Base-by-base conservation (phyloP, 1,140 invertebrate species). In the Drosophila dunni region DNA sequence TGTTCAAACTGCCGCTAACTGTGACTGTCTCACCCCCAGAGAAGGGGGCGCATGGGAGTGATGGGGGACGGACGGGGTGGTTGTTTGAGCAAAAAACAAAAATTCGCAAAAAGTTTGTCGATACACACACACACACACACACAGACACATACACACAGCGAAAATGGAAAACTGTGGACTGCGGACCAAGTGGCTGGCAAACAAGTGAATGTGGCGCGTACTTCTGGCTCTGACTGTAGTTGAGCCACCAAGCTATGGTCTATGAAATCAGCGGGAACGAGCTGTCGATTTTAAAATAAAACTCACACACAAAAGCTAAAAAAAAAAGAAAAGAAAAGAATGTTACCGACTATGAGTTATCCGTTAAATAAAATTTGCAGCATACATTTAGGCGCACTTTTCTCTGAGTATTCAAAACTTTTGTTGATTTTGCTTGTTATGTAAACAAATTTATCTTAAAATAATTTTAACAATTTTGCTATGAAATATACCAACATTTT, bases 1-100 rank as follows among this genome's bases (percentile, higher is more conserved):
- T 83, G 76, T 83, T 83, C 80, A 76, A 81, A 75, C 67, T 70
- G 73, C 40, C 46, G 71, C 64, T 62, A 77, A 72, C 62, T 50
- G 60, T 75, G 64, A 62, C 38, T 50, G 44, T 29, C 29, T 10
- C 48, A 51, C 45, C 13, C 17, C 53, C 36, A 56, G 15, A 56
- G 5, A 29, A 29, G 24, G 24, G 24, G 24, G 24, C 24, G 6
- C 0, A 40, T 7, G 17, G 4, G 24, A 20, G 15, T 3, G 17
- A 17, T 7, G 46, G 34, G 15, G 15, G 17, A 20, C 33, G 46
- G 17, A 20, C 60, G 20, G 51, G 45, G 4, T 11, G 13, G 24
- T 6, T 15, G 29, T 29, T 38, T 69, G 34, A 9, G 65, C 60
- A n/a, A 20, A 58, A 17, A 34, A 40, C 0, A 45, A 17, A 5